Conservation (phyloP, 2,113 vertebrate species). For the Fregata magnificens region DNA sequence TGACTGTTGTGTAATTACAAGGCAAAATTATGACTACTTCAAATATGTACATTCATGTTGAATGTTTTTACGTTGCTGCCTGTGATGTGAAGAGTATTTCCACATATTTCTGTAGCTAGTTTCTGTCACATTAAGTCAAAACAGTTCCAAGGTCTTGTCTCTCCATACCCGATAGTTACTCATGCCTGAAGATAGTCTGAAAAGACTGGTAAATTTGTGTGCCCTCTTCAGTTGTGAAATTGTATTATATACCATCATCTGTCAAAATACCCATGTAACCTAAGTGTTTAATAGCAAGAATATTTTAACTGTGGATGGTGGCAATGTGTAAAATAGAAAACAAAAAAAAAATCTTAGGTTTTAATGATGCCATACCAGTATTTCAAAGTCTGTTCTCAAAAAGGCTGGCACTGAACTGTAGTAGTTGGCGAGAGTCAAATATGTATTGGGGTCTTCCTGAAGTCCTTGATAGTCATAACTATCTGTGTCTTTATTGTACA, state of each 20-base stretch:
- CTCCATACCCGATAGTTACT: not conserved
- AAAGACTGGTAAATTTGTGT: not conserved
- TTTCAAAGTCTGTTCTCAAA: not conserved
- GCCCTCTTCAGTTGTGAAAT: not conserved
- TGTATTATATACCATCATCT: not conserved
- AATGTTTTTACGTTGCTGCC: not conserved
- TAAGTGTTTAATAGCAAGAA: not conserved
- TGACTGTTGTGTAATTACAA: not conserved
- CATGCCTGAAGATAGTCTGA: not conserved
- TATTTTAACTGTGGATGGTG: not conserved
- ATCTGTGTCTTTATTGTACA: not conserved
- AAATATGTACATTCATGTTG: not conserved
- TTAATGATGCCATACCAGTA: not conserved
- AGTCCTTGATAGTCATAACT: not conserved
- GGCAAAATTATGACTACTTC: not conserved
- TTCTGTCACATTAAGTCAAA: not conserved
- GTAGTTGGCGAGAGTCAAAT: not conserved
- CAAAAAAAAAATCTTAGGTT: not conserved
- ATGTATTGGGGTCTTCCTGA: not conserved
- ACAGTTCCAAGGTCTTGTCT: not conserved
- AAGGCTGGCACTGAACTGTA: not conserved
- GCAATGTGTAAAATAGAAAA: not conserved
- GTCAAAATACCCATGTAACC: not conserved
- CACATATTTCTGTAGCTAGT: not conserved
- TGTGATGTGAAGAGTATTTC: not conserved